These are phyloP conservation scores for Dasyprocta punctata DNA, from an alignment of 2,113 vertebrate species.

Conservation along the genomic window DNA sequence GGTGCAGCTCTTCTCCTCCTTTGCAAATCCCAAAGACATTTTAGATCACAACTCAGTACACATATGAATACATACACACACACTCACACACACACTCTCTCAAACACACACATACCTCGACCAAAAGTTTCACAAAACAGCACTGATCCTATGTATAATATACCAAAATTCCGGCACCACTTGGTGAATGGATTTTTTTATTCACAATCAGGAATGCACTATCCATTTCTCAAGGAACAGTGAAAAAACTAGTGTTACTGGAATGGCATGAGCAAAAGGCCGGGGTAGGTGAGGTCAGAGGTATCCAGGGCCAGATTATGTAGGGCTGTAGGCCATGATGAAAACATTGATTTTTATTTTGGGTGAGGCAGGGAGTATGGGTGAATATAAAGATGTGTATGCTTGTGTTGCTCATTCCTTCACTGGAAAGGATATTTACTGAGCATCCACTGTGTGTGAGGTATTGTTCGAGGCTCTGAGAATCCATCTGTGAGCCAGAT, in stretches of 20 bases:
- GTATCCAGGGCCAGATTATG: neutral
- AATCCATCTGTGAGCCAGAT: neutral
- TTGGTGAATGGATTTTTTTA: neutral
- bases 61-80: neutral
- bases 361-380: constrained; percentile 3
- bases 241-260: neutral
- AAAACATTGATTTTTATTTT: constrained; percentile 39
- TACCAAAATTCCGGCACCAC: constrained; percentile 3
- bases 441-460: neutral
- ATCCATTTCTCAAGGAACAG: neutral
- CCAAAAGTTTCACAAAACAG: constrained; percentile 19
- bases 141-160: constrained; percentile 1
- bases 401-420: constrained; percentile 17
- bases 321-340: neutral
- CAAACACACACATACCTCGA: neutral
- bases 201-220: constrained; percentile 19
- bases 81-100: neutral
- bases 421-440: constrained; percentile 43
- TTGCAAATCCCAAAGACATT: constrained; percentile 22
- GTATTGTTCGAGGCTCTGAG: neutral
- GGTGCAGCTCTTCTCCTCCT: neutral
- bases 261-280: neutral
- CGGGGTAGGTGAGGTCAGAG: neutral
- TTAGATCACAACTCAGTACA: neutral
- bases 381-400: constrained; percentile 43